Conservation (phyloP, 2,113 vertebrate species). For the Otus sunia region DNA sequence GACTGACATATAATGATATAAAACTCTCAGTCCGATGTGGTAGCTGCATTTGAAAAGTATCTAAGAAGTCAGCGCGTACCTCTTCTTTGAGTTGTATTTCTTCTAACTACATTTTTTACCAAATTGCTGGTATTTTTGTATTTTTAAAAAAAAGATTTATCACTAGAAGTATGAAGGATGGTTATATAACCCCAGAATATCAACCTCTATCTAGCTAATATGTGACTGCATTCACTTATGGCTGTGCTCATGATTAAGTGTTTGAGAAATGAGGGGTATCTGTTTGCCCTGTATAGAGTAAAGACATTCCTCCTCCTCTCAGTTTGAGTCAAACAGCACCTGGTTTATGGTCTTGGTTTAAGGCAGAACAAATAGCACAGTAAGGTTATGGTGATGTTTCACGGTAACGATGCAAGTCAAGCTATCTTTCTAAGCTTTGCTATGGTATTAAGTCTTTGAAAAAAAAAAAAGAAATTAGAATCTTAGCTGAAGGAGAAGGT, state of each 20-base stretch:
- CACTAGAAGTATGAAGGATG: background rate
- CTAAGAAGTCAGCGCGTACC: background rate
- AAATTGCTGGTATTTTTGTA: background rate
- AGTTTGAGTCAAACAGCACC: background rate
- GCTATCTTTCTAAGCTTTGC: background rate
- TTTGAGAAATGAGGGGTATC: background rate
- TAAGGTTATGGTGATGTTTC: background rate
- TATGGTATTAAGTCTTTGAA: background rate
- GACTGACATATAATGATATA: background rate
- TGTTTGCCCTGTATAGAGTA: background rate
- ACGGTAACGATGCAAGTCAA: accelerated
- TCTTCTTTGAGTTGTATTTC: background rate
- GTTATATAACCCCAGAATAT: background rate
- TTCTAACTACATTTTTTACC: background rate
- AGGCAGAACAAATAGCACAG: background rate
- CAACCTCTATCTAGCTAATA: background rate
- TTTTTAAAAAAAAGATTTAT: background rate
- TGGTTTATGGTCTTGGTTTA: background rate
- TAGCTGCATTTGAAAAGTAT: background rate
- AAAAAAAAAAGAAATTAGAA: too few species aligned
- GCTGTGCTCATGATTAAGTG: background rate
- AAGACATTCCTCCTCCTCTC: background rate
- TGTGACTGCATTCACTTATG: background rate
- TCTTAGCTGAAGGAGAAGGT: background rate
- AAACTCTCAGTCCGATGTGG: background rate